Evolutionary conservation across 2,113 vertebrate species (phyloP).

Genomic region (Plectropomus leopardus): DNA sequence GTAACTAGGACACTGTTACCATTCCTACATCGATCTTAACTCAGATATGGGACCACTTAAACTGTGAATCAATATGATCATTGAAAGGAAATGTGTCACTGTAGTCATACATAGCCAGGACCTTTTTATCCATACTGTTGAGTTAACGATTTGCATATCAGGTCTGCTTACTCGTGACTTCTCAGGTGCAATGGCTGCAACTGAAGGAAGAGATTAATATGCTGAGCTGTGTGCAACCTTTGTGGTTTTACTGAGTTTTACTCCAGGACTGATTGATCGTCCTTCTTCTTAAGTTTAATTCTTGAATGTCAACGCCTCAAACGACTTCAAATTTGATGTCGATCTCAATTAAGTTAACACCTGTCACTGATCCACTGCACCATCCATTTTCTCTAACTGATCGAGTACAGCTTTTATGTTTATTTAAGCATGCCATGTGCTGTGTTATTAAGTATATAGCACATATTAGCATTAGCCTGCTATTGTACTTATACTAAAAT

Average conservation of each 20-base stretch:
- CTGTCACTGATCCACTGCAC: neutral
- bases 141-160: constrained; percentile 32
- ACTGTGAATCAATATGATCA: constrained; percentile 50
- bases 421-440: neutral
- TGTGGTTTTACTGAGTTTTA: constrained; percentile 37
- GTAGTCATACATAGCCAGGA: constrained; percentile 16
- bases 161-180: neutral
- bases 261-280: constrained; percentile 2
- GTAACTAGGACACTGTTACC: constrained; percentile 35
- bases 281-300: neutral
- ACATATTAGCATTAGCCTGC: neutral
- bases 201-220: constrained; percentile 17
- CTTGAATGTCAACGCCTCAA: constrained; percentile 6
- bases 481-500: neutral
- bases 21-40: constrained; percentile 39
- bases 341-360: constrained; percentile 5
- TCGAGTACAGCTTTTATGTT: neutral
- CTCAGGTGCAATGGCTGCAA: neutral
- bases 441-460: neutral
- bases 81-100: constrained; percentile 36
- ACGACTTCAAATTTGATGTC: neutral
- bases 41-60: constrained; percentile 45
- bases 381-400: neutral
- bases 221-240: neutral
- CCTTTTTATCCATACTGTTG: neutral